Percentiles rank a stretch among this genome's conserved stretches.
Conservation (phyloP, 2,888 invertebrate species). For the Macrophya annulata region DNA sequence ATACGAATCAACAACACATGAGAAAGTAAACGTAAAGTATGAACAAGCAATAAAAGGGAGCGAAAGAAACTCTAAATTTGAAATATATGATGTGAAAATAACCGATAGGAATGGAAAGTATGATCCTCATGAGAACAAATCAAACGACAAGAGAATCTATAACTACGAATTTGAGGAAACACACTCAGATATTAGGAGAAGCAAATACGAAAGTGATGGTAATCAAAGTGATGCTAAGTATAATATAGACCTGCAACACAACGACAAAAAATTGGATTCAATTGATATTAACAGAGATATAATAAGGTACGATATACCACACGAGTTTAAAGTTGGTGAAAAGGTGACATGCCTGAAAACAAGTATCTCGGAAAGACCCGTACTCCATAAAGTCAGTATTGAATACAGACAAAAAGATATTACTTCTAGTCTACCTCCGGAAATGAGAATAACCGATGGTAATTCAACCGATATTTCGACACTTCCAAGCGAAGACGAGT, state of each 20-base stretch:
- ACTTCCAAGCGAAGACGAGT: conserved; percentile 81
- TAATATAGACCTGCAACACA: conserved; percentile 64
- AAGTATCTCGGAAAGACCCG: conserved; percentile 77
- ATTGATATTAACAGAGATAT: conserved; percentile 67
- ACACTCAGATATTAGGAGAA: conserved; percentile 70
- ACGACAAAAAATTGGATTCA: conserved; percentile 62
- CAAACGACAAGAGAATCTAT: conserved; percentile 66
- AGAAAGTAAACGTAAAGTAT: conserved; percentile 61
- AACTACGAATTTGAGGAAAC: conserved; percentile 73
- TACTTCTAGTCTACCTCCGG: conserved; percentile 77
- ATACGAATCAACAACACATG: conserved; percentile 68
- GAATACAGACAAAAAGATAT: conserved; percentile 79
- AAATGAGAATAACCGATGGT: conserved; percentile 78
- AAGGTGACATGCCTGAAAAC: conserved; percentile 79
- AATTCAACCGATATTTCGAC: conserved; percentile 80
- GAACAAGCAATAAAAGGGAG: conserved; percentile 61
- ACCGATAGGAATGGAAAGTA: conserved; percentile 45
- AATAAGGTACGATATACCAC: conserved; percentile 72
- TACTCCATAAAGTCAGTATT: conserved; percentile 79
- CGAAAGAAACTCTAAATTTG: conserved; percentile 49
- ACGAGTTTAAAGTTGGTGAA: conserved; percentile 80
- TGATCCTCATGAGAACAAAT: conserved; percentile 57
- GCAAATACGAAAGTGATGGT: conserved; percentile 72
- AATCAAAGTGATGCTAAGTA: conserved; percentile 62
- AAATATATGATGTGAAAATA: conserved; percentile 46